These are phyloP conservation scores for Streptopelia turtur DNA, from an alignment of 2,797 vertebrate species.

Conservation along the genomic window DNA sequence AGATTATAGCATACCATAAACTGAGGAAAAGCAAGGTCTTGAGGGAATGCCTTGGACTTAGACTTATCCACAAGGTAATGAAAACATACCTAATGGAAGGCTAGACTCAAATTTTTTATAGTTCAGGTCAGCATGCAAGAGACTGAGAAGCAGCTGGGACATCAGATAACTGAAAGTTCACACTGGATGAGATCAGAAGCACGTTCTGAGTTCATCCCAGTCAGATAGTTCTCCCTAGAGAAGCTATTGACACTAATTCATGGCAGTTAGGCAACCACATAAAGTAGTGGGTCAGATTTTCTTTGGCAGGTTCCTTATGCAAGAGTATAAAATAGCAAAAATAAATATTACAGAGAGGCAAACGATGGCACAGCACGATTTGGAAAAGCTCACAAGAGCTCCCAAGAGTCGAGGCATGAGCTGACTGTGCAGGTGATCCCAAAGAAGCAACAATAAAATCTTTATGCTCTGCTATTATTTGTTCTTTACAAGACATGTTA, in stretches of 20 bases:
- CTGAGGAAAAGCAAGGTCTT: background rate
- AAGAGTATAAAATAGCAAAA: background rate
- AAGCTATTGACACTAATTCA: background rate
- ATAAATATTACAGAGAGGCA: background rate
- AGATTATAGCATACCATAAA: background rate
- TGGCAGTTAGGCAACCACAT: background rate
- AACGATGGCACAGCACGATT: background rate
- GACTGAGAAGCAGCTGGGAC: background rate
- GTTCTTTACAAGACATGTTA: background rate
- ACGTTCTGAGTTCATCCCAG: background rate
- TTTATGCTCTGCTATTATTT: background rate
- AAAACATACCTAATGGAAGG: background rate
- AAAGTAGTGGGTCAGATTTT: background rate
- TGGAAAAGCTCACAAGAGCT: background rate
- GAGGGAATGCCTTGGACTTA: background rate
- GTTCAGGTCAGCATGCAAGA: background rate
- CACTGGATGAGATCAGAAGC: background rate
- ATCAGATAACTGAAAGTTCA: background rate
- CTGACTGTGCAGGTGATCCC: background rate
- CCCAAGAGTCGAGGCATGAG: background rate
- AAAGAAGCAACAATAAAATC: conserved; percentile 12
- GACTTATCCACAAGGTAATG: background rate
- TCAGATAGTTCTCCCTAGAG: background rate
- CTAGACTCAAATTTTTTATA: background rate
- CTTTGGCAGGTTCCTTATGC: background rate